Evolutionary conservation across 2,797 vertebrate species (phyloP), one percentile per base, ranked within the genome.

Genomic region (Pseudomugil gertrudae): DNA sequence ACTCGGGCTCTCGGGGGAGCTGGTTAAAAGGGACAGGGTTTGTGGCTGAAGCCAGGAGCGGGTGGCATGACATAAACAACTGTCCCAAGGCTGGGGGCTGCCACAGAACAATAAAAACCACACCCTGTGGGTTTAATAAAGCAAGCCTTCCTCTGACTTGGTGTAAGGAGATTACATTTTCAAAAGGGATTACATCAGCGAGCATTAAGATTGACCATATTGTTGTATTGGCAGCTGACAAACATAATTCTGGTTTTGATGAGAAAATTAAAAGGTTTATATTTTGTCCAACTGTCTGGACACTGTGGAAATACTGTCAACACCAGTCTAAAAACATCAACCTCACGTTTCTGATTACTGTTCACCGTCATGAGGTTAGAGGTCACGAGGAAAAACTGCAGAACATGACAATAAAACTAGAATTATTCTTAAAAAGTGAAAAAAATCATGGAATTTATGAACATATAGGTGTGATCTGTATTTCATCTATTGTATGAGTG

Each of bases 101-200:
- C 56, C 54, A 32, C 71, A 52, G 70, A 79, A 90, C 85, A 89
- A 90, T 86, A 67, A 77, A 30, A 83, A 77, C 80, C 89, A 85
- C 87, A 81, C 87, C 82, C 89, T 83, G 32, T 74, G 68, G 71
- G 17, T 86, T 80, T 74, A 63, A 78, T 47, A 79, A 65, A 55
- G 67, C 71, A 58, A 65, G 72, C 63, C 58, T 73, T 78, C 76
- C 59, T 74, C 48, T 69, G 63, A 73, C 43, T 59, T 17, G 50
- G 55, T 53, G 45, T 80, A 84, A 87, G 72, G n/a, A 83, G 81
- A 89, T 87, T 89, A 85, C 27, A 67, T 64, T 78, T 78, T 60
- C 52, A 73, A 72, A 79, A 80, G 59, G 81, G 83, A 88, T 87
- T 81, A 80, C 76, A 80, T 76, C 66, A 53, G 36, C n/a, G 30